These are phyloP conservation scores for Mormyrus iriodes DNA, from an alignment of 2,113 vertebrate species.

Conservation along the genomic window DNA sequence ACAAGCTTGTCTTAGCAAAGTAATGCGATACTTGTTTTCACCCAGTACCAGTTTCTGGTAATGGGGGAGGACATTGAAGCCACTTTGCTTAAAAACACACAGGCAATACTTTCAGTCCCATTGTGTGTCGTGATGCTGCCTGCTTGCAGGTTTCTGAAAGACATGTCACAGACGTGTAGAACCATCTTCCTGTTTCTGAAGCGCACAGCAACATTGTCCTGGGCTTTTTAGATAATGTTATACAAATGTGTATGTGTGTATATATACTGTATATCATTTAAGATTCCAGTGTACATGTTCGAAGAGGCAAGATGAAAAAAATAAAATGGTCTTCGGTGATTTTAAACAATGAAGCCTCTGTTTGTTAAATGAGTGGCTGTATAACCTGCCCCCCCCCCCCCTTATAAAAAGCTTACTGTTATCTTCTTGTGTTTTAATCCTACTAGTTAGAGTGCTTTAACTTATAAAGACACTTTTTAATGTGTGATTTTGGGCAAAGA, in stretches of 20 bases:
- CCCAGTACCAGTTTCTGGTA: not conserved
- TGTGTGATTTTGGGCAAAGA: not conserved
- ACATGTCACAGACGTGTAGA: not conserved
- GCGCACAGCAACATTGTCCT: slow-evolving; percentile 23
- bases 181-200: slow-evolving; percentile 17
- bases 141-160: not conserved
- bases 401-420: not conserved
- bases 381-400: not conserved
- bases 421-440: not conserved
- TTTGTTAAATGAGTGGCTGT: slow-evolving; percentile 2
- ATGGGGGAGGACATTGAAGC: not conserved
- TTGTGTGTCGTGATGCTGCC: not conserved
- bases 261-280: slow-evolving; percentile 27
- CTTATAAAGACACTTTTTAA: not conserved
- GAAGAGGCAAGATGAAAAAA: not conserved
- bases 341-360: slow-evolving; percentile 17
- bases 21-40: not conserved
- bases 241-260: slow-evolving; percentile 27
- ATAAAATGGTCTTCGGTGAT: slow-evolving; percentile 21
- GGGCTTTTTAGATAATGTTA: slow-evolving; percentile 26
- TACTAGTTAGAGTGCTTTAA: not conserved
- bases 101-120: not conserved
- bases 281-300: slow-evolving; percentile 27
- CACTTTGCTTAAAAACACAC: not conserved
- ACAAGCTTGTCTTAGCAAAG: slow-evolving; percentile 7